Evolutionary conservation across 2,797 vertebrate species (phyloP).

Genomic region (Pteronotus mesoamericanus): DNA sequence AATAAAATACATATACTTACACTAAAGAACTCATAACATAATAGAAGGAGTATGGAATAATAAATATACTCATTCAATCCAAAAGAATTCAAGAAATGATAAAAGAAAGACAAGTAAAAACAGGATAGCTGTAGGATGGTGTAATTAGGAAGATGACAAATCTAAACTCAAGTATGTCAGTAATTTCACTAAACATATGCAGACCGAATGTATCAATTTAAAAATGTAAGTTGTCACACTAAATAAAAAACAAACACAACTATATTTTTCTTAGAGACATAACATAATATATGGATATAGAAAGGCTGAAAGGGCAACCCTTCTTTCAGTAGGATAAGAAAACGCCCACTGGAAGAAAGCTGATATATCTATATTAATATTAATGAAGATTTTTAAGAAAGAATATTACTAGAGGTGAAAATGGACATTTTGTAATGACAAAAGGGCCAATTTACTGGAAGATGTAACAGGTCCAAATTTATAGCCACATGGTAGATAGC

Average conservation of each 20-base stretch:
- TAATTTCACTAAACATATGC: neutral
- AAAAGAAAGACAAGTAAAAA: neutral
- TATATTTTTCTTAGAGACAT: neutral
- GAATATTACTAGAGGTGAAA: constrained; percentile 12
- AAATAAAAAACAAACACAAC: neutral
- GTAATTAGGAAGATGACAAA: neutral
- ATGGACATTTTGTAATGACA: neutral
- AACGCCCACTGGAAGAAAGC: neutral
- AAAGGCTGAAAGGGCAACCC: neutral
- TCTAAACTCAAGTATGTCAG: neutral
- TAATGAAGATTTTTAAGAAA: neutral
- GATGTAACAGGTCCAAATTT: neutral
- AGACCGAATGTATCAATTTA: neutral
- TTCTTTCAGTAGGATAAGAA: neutral
- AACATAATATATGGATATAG: neutral
- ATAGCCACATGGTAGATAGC: neutral
- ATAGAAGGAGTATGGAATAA: neutral
- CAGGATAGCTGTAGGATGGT: neutral
- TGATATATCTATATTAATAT: neutral
- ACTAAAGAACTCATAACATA: neutral
- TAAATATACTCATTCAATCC: neutral
- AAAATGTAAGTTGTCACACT: neutral
- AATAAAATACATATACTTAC: neutral
- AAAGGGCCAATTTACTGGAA: neutral
- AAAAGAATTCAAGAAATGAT: neutral